These are phyloP conservation scores for Tyrannus savana DNA, from an alignment of 2,113 vertebrate species.

Conservation along the genomic window DNA sequence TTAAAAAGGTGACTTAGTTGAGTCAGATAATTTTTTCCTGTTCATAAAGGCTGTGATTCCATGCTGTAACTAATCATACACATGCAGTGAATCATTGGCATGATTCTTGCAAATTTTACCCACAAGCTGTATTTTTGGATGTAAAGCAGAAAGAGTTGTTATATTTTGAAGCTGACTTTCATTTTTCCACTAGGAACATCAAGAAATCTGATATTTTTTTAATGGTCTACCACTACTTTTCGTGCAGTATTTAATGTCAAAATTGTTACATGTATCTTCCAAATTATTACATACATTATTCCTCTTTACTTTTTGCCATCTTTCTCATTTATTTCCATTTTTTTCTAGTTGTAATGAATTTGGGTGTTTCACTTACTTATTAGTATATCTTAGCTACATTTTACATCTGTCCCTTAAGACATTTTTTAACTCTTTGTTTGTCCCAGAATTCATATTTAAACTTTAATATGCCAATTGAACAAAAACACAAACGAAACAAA, in stretches of 20 bases:
- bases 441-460: neutral
- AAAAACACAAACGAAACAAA: neutral
- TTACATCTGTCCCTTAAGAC: neutral
- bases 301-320: neutral
- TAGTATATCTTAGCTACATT: neutral
- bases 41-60: neutral
- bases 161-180: neutral
- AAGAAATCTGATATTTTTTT: neutral
- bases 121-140: neutral
- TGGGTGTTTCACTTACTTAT: neutral
- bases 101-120: neutral
- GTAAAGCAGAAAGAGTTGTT: neutral
- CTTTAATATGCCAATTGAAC: neutral
- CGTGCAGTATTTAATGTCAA: neutral
- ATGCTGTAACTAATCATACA: neutral
- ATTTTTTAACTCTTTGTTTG: neutral
- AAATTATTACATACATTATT: neutral
- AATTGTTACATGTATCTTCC: neutral
- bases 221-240: neutral
- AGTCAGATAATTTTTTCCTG: neutral
- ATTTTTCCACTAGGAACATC: neutral
- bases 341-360: neutral
- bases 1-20: neutral
- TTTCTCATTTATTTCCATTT: neutral
- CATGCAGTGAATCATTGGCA: neutral